Percentiles rank a stretch among this genome's conserved stretches.
These are phyloP conservation scores for Diabrotica virgifera DNA, from an alignment of 1,140 invertebrate genomes.

Conservation along the genomic window DNA sequence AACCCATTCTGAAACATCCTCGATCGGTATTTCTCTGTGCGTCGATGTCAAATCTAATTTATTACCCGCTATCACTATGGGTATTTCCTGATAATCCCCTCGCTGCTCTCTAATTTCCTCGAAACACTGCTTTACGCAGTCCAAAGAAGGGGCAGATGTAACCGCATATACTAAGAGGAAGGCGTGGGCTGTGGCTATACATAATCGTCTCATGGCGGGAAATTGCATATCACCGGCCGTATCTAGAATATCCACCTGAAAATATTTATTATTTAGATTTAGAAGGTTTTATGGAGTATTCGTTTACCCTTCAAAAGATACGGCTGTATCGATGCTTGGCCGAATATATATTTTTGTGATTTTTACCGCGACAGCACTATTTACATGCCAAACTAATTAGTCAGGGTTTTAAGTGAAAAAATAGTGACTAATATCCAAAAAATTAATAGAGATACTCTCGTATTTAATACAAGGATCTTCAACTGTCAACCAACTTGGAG, in stretches of 20 bases:
- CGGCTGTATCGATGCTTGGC: too few species aligned
- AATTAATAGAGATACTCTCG: too few species aligned
- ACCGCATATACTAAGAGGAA: constrained; percentile 87
- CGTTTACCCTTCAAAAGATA: too few species aligned
- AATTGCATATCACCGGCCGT: constrained; percentile 86
- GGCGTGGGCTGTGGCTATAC: constrained; percentile 85
- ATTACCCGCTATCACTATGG: constrained; percentile 83
- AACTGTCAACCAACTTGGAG: too few species aligned
- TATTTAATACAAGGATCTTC: too few species aligned
- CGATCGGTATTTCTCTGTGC: constrained; percentile 65
- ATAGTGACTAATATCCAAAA: too few species aligned
- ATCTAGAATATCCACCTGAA: constrained; percentile 70
- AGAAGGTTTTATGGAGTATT: too few species aligned
- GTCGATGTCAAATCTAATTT: constrained; percentile 70
- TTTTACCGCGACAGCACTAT: too few species aligned
- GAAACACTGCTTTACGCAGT: constrained; percentile 75
- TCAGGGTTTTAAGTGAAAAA: too few species aligned
- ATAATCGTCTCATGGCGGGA: constrained; percentile 81
- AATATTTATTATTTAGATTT: too few species aligned
- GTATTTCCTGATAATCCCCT: constrained; percentile 75
- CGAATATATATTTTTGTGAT: too few species aligned
- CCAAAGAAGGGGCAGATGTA: constrained; percentile 72
- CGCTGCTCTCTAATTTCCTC: constrained; percentile 80
- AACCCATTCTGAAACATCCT: constrained; percentile 79
- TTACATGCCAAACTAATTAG: too few species aligned